Evolutionary conservation across 2,113 vertebrate species (phyloP).

Genomic region (Machaerirhynchus nigripectus): DNA sequence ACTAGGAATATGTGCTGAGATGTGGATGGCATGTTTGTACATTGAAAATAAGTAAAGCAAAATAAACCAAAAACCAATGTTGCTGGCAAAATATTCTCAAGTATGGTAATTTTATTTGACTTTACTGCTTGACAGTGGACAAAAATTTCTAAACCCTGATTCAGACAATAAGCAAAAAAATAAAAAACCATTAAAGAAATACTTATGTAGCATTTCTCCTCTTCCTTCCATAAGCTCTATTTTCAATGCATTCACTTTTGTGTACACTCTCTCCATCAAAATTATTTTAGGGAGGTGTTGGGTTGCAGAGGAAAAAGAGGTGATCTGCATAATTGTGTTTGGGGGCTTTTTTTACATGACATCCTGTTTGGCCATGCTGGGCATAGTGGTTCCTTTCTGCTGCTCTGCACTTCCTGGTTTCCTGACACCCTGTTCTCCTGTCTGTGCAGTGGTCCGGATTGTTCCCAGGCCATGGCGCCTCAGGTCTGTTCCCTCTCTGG

Average conservation of each 20-base stretch:
- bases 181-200: background rate
- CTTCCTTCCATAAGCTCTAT: background rate
- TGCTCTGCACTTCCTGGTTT: background rate
- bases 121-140: background rate
- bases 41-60: background rate
- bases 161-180: background rate
- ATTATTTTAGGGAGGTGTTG: accelerated
- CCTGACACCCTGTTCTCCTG: background rate
- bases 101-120: background rate
- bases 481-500: background rate
- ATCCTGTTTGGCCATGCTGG: background rate
- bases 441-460: background rate
- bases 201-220: background rate
- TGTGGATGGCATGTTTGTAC: background rate
- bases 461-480: background rate
- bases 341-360: background rate
- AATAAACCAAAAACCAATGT: background rate
- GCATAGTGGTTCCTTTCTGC: background rate
- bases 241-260: background rate
- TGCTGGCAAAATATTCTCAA: background rate
- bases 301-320: accelerated
- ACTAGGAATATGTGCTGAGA: background rate
- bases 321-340: background rate
- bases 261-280: background rate
- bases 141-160: background rate